These are phyloP conservation scores for Hipparchia sbordonii DNA, from an alignment of 2,888 invertebrate species.

Conservation along the genomic window DNA sequence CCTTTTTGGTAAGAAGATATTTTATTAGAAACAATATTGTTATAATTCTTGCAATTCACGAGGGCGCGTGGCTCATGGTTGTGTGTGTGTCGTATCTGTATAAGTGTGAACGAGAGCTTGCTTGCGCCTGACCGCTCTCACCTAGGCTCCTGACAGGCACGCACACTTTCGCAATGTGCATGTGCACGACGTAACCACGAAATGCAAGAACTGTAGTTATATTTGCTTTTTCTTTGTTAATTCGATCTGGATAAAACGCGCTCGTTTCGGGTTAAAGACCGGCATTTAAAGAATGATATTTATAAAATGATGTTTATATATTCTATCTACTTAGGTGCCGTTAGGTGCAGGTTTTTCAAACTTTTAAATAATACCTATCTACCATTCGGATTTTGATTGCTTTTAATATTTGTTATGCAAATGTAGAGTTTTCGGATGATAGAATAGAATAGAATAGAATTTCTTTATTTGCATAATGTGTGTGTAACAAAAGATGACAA, in stretches of 20 bases:
- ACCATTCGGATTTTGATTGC: not conserved
- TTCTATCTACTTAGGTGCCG: not conserved
- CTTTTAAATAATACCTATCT: not conserved
- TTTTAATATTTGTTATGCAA: slow-evolving; percentile 8
- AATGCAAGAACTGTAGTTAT: not conserved
- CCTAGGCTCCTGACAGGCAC: too few relatives aligned
- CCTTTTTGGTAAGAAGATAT: not conserved
- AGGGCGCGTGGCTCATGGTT: too few relatives aligned
- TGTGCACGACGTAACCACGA: too few relatives aligned
- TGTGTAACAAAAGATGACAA: too few relatives aligned
- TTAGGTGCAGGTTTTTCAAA: not conserved
- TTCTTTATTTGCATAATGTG: too few relatives aligned
- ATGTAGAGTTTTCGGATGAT: not conserved
- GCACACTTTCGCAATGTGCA: too few relatives aligned
- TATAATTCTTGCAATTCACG: too few relatives aligned
- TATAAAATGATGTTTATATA: not conserved
- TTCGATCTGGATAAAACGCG: not conserved
- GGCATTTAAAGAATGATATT: slow-evolving; percentile 5
- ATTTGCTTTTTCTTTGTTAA: not conserved
- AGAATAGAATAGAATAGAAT: too few relatives aligned
- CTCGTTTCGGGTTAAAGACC: slow-evolving; percentile 12
- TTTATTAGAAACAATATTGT: not conserved
- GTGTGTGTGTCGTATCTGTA: too few relatives aligned
- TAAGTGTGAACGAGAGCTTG: too few relatives aligned
- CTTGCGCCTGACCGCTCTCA: too few relatives aligned